phyloP scores from a whole-genome alignment of 2,888 invertebrate genomes.

The Lymantria dispar region DNA sequence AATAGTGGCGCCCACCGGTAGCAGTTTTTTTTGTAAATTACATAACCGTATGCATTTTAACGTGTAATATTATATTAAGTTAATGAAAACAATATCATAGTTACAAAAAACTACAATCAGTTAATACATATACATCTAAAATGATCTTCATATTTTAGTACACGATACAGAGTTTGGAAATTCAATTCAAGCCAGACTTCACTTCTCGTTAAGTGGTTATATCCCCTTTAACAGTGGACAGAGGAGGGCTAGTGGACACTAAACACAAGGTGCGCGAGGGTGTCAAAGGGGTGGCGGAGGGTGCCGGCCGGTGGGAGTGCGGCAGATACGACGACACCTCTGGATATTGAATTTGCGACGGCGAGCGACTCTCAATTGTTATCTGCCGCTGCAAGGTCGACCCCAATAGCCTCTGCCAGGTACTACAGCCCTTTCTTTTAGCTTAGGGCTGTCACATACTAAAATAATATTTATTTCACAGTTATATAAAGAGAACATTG shows the following conservation, averaged over 20 bases:
- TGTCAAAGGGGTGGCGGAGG: constrained; percentile 20
- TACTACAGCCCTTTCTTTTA: constrained; percentile 70
- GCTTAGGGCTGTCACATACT: constrained; percentile 51
- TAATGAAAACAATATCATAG: neutral
- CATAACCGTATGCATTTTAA: neutral
- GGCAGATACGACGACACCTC: constrained; percentile 64
- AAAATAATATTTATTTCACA: neutral
- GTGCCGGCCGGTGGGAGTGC: constrained; percentile 22
- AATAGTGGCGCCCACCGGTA: constrained; percentile 22
- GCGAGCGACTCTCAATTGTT: constrained; percentile 74
- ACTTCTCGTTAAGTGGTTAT: constrained; percentile 78
- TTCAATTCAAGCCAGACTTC: constrained; percentile 76
- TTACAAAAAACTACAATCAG: neutral
- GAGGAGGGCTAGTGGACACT: constrained; percentile 64
- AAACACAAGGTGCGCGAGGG: constrained; percentile 56
- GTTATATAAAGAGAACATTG: neutral
- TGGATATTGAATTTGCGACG: constrained; percentile 79
- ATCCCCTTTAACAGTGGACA: constrained; percentile 64
- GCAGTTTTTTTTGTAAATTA: constrained; percentile 9
- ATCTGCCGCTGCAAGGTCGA: constrained; percentile 77
- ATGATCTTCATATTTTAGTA: constrained; percentile 47
- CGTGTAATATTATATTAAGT: neutral
- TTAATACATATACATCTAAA: constrained; percentile 25
- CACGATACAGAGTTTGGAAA: constrained; percentile 54
- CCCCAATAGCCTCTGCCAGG: constrained; percentile 61